Base-by-base conservation (phyloP, 2,113 vertebrate genomes). In the Psilopsiagon aymara region DNA sequence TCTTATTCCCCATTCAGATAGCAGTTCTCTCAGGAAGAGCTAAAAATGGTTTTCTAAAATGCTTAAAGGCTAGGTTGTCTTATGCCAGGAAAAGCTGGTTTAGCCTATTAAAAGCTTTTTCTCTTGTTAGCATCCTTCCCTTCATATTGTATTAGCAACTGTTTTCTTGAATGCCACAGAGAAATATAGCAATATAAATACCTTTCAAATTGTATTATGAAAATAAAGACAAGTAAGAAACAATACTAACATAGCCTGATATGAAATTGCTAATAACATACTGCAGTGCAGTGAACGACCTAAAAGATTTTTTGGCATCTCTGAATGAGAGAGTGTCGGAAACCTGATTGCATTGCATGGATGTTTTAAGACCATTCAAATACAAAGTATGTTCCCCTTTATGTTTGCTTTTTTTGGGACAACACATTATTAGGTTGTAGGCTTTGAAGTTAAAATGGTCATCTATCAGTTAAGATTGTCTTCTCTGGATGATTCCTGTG, bases 161-260 rank as follows among this genome's bases (percentile, higher is more conserved):
- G 86, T 97, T 97, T 97, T 95, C 82, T 75, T 98, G 95, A 98
- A 93, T 98, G 85, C 93, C 96, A 96, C 52, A 93, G 97, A 98
- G 96, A 97, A 95, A 96, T 97, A 68, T 94, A 98, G 96, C 92
- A 84, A 91, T 74, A 97, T 97, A 97, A 95, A 68, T 93, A 93
- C 35, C 91, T 98, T 98, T 98, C 94, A 97, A 96, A 97, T 97
- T 97, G 29, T 97, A 96, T 98, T 97, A 98, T 90, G 92, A 92
- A 96, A 95, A 95, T 94, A 96, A 97, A 94, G 97, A 91, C 27
- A 88, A 88, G 25, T 82, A 71, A 82, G 90, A 94, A 94, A 86
- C 59, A 95, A 94, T 96, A 63, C 62, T 96, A 88, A 96, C 92
- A 84, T 44, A 96, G 29, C 92, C 59, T 93, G 84, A 88, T 96